Conservation (phyloP, 2,113 vertebrate genomes). For the Cheilinus undulatus region DNA sequence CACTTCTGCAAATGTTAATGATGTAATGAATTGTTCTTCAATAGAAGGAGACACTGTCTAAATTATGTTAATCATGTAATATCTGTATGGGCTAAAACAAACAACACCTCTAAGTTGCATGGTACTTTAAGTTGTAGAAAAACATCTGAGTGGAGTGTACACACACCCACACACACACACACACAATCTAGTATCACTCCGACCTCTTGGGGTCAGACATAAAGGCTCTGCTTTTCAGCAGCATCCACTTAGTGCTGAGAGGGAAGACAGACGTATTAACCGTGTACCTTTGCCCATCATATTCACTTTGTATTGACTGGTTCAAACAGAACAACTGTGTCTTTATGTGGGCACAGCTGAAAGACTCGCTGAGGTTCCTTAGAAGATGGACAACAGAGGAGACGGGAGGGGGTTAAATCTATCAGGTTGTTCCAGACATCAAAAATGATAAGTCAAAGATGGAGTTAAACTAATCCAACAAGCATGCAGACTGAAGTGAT, state of each 20-base stretch:
- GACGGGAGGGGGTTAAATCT: neutral
- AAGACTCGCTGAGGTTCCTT: constrained; percentile 23
- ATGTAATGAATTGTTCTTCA: too few relatives aligned
- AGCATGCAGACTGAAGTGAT: too few relatives aligned
- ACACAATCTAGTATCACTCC: constrained; percentile 16
- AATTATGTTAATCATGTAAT: constrained; percentile 7
- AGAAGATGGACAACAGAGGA: constrained; percentile 41
- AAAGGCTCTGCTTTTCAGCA: constrained; percentile 76
- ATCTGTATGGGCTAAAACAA: neutral
- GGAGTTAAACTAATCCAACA: too few relatives aligned
- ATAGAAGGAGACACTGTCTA: too few relatives aligned
- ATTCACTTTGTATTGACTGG: constrained; percentile 56
- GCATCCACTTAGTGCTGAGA: constrained; percentile 69
- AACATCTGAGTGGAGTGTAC: constrained; percentile 20
- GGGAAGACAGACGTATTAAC: constrained; percentile 57
- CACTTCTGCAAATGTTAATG: constrained; percentile 1
- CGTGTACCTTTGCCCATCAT: constrained; percentile 59
- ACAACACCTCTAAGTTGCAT: neutral
- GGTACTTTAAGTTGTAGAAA: constrained; percentile 4
- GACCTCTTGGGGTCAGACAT: constrained; percentile 75
- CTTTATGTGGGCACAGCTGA: constrained; percentile 60
- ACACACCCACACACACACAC: constrained; percentile 20
- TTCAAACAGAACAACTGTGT: constrained; percentile 64
- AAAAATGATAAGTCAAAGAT: neutral
- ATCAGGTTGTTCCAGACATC: neutral